Evolutionary conservation across 2,888 invertebrate species (phyloP).

Genomic region (Mesorhabditis spiculigera): DNA sequence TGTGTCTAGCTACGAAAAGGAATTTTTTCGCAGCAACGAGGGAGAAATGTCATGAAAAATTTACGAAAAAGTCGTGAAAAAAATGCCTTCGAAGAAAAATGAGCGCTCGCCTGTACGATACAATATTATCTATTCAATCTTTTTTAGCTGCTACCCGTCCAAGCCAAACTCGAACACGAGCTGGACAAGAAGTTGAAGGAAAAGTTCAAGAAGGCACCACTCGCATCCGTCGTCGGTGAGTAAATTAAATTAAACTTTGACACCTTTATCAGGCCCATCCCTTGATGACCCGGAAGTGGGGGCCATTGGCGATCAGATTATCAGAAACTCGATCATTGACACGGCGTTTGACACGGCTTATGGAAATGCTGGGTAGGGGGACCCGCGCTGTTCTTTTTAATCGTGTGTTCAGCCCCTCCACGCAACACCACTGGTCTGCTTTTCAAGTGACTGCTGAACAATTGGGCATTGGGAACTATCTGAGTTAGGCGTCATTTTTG

Average conservation of each 20-base stretch:
- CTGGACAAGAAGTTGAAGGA: conserved; percentile 49
- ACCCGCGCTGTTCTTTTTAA: too few relatives aligned
- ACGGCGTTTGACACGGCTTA: conserved; percentile 32
- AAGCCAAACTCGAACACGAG: conserved; percentile 48
- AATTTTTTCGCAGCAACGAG: too few relatives aligned
- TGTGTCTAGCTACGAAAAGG: too few relatives aligned
- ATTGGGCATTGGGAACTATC: not conserved
- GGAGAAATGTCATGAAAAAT: too few relatives aligned
- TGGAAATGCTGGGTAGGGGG: not conserved
- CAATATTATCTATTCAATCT: conserved; percentile 11
- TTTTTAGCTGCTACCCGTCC: conserved; percentile 32
- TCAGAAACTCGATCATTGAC: conserved; percentile 40
- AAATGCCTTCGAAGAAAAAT: not conserved
- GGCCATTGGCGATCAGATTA: conserved; percentile 16
- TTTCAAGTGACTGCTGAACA: not conserved
- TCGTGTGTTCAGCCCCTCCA: not conserved
- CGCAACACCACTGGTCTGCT: not conserved
- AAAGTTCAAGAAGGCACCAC: conserved; percentile 37
- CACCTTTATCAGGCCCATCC: conserved; percentile 13
- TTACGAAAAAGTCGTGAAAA: not conserved
- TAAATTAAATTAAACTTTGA: conserved; percentile 1
- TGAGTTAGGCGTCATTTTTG: not conserved
- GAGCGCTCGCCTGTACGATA: not conserved
- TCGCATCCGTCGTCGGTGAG: conserved; percentile 38
- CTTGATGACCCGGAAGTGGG: conserved; percentile 18